These are phyloP conservation scores for Callimorpha dominula DNA, from an alignment of 2,888 invertebrate species.

Conservation along the genomic window DNA sequence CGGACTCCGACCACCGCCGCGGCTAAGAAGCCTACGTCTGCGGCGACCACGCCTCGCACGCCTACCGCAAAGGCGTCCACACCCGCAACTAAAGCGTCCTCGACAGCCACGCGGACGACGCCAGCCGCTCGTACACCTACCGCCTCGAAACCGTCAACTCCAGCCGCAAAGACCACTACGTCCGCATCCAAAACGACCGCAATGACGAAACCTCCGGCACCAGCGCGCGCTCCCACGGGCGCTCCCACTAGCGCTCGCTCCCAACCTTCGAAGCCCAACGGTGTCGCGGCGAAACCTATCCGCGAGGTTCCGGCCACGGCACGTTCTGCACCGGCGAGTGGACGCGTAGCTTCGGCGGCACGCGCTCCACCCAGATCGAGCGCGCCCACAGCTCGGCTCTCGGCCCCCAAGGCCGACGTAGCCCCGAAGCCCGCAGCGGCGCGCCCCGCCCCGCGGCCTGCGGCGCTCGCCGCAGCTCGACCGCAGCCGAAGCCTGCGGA, in stretches of 20 bases:
- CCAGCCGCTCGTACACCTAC: slow-evolving; percentile 36
- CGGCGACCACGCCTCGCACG: slow-evolving; percentile 50
- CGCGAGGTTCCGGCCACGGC: slow-evolving; percentile 38
- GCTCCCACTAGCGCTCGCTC: slow-evolving; percentile 41
- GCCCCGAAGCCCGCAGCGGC: slow-evolving; percentile 41
- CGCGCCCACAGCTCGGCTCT: slow-evolving; percentile 29
- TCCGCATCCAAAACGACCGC: slow-evolving; percentile 29
- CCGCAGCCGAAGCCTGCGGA: slow-evolving; percentile 66
- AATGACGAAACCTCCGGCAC: slow-evolving; percentile 36
- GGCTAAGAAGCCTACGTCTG: slow-evolving; percentile 50
- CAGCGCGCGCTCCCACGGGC: slow-evolving; percentile 61
- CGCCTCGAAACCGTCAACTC: slow-evolving; percentile 44
- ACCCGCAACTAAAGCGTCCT: slow-evolving; percentile 44
- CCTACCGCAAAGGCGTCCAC: slow-evolving; percentile 47
- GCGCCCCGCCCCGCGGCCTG: slow-evolving; percentile 50
- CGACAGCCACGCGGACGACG: slow-evolving; percentile 45
- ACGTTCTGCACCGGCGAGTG: slow-evolving; percentile 31
- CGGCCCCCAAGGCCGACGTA: slow-evolving; percentile 28
- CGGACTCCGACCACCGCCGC: slow-evolving; percentile 58
- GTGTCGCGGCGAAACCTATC: slow-evolving; percentile 34
- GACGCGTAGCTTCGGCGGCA: slow-evolving; percentile 28
- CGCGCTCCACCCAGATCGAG: slow-evolving; percentile 18
- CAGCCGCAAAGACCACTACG: slow-evolving; percentile 33
- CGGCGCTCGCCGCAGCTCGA: slow-evolving; percentile 54
- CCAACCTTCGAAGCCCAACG: slow-evolving; percentile 42